Percentiles rank a stretch among this genome's conserved stretches.
Evolutionary conservation across 2,113 vertebrate species (phyloP).

Genomic region (Lates calcarifer): DNA sequence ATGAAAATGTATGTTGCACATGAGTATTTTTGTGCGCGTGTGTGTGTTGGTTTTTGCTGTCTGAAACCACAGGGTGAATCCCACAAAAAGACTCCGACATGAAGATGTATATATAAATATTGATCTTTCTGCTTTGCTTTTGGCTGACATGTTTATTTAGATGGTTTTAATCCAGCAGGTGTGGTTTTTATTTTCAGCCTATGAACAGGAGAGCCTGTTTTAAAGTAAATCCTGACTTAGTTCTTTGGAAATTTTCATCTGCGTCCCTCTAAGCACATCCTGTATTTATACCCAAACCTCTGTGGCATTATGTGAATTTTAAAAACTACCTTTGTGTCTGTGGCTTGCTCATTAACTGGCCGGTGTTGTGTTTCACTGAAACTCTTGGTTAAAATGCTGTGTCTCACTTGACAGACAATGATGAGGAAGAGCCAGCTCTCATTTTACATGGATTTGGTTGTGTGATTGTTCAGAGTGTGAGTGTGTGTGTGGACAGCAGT

Average conservation of each 20-base stretch:
- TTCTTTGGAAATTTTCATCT: not conserved
- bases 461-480: constrained; percentile 48
- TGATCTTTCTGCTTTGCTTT: constrained; percentile 54
- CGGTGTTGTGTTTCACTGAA: constrained; percentile 72
- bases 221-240: not conserved
- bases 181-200: not conserved
- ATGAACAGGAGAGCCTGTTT: not conserved
- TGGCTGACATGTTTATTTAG: constrained; percentile 11
- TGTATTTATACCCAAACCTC: constrained; percentile 1
- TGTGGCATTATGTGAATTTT: constrained; percentile 26
- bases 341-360: constrained; percentile 1
- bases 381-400: constrained; percentile 53
- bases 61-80: constrained; percentile 34
- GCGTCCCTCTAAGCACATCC: not conserved
- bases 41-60: constrained; percentile 14
- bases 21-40: constrained; percentile 16
- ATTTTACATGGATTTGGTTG: constrained; percentile 77
- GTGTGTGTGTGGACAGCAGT: not conserved
- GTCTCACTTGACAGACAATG: constrained; percentile 35
- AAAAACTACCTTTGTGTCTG: constrained; percentile 19
- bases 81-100: constrained; percentile 82
- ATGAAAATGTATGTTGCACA: constrained; percentile 17
- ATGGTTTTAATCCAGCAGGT: not conserved
- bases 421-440: constrained; percentile 59
- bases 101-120: constrained; percentile 70